These are phyloP conservation scores for Dryas iulia DNA, from an alignment of 1,140 invertebrate species.

Conservation along the genomic window DNA sequence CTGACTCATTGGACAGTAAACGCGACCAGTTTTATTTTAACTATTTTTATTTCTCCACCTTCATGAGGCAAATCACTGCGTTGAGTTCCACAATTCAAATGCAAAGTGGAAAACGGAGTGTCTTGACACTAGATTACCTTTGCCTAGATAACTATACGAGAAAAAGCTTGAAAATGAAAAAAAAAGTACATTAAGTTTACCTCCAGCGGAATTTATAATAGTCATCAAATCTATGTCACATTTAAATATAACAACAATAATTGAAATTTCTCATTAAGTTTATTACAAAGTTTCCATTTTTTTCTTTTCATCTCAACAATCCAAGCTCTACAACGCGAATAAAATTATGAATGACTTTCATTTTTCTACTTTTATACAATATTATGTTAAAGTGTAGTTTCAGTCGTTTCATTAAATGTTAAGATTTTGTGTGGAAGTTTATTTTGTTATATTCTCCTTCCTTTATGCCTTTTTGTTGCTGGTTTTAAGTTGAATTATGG, in stretches of 20 bases:
- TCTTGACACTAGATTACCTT: too few relatives aligned
- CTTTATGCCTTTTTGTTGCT: neutral
- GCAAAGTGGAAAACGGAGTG: too few relatives aligned
- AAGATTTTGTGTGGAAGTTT: neutral
- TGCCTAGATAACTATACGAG: too few relatives aligned
- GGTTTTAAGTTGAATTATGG: neutral
- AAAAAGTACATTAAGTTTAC: too few relatives aligned
- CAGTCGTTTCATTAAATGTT: constrained; percentile 4
- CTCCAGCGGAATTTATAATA: too few relatives aligned
- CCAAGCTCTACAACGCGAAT: constrained; percentile 10
- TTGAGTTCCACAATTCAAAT: too few relatives aligned
- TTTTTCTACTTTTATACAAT: constrained; percentile 27
- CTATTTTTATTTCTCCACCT: neutral
- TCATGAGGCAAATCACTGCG: too few relatives aligned
- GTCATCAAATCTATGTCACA: neutral
- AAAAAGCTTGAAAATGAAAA: too few relatives aligned
- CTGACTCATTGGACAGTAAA: too few relatives aligned
- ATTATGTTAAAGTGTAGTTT: constrained; percentile 23
- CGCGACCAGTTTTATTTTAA: neutral
- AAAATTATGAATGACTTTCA: constrained; percentile 17
- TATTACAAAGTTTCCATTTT: constrained; percentile 5
- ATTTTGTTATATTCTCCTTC: neutral
- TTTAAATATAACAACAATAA: neutral
- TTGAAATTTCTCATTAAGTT: neutral
- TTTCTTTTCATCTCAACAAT: constrained; percentile 14